These are phyloP conservation scores for Cryptotermes secundus DNA, from an alignment of 1,140 invertebrate genomes.

Conservation along the genomic window DNA sequence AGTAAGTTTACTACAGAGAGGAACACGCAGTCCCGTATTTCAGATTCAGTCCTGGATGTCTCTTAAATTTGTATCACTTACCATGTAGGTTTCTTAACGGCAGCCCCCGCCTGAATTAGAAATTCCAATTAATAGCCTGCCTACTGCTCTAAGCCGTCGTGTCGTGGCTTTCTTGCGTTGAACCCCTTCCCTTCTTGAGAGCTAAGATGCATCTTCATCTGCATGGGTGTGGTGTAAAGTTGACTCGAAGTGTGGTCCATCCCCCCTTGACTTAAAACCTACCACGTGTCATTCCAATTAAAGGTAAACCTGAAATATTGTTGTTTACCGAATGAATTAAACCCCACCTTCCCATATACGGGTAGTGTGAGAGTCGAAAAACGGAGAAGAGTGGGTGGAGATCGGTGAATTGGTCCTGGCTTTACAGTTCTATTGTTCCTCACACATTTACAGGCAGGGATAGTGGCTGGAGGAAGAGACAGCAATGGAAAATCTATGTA, in stretches of 20 bases:
- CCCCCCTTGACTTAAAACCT: neutral
- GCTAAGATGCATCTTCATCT: neutral
- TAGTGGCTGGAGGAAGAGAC: neutral
- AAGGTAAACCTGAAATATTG: conserved; percentile 17
- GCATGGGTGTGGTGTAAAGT: neutral
- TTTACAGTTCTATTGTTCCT: neutral
- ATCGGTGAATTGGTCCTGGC: neutral
- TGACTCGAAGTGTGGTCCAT: neutral
- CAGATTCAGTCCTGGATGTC: neutral
- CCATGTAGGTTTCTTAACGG: neutral
- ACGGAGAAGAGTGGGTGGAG: neutral
- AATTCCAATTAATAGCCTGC: neutral
- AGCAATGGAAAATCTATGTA: too few relatives aligned
- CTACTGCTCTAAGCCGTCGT: neutral
- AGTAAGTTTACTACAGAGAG: too few relatives aligned
- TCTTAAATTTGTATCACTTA: conserved; percentile 4
- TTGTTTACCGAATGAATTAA: conserved; percentile 10
- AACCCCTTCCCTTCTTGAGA: neutral
- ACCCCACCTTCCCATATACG: conserved; percentile 11
- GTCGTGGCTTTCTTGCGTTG: too few relatives aligned
- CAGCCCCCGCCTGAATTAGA: neutral
- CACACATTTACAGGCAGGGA: neutral
- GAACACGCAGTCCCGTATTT: too few relatives aligned
- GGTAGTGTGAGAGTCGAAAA: neutral
- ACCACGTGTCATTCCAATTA: conserved; percentile 19